phyloP scores from a whole-genome alignment of 1,140 invertebrate genomes.

The Procambarus clarkii region DNA sequence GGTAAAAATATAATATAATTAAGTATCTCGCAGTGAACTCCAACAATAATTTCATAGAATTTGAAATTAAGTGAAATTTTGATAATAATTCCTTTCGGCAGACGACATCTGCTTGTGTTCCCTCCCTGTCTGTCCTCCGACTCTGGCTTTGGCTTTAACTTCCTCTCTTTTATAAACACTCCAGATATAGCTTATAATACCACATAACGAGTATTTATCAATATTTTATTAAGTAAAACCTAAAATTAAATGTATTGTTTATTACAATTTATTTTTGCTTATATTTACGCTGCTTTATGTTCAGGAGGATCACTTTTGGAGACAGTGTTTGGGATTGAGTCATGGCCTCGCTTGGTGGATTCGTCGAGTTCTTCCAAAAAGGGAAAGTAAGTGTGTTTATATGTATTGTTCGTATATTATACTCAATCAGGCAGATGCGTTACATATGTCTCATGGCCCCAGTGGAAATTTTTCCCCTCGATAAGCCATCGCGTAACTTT shows the following conservation, averaged over 20 bases:
- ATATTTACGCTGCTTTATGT: background rate
- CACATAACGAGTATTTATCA: background rate
- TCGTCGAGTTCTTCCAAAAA: constrained; percentile 87
- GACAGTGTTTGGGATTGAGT: constrained; percentile 65
- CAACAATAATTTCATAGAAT: background rate
- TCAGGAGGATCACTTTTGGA: background rate
- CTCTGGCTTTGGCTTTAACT: background rate
- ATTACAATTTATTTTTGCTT: no score
- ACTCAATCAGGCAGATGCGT: no score
- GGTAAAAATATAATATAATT: no score
- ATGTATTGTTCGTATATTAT: no score
- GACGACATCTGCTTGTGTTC: constrained; percentile 1
- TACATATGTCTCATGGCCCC: no score
- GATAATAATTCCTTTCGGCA: background rate
- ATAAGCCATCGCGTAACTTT: no score
- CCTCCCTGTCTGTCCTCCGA: background rate
- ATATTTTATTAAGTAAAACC: background rate
- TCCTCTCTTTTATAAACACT: background rate
- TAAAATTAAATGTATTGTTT: no score
- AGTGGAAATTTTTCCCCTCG: no score
- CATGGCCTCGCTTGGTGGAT: constrained; percentile 72
- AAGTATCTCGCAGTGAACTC: background rate
- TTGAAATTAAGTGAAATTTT: background rate
- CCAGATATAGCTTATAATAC: background rate
- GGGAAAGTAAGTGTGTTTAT: constrained; percentile 81